Base-by-base conservation (phyloP, 2,888 invertebrate species). In the Limnephilus auricula region DNA sequence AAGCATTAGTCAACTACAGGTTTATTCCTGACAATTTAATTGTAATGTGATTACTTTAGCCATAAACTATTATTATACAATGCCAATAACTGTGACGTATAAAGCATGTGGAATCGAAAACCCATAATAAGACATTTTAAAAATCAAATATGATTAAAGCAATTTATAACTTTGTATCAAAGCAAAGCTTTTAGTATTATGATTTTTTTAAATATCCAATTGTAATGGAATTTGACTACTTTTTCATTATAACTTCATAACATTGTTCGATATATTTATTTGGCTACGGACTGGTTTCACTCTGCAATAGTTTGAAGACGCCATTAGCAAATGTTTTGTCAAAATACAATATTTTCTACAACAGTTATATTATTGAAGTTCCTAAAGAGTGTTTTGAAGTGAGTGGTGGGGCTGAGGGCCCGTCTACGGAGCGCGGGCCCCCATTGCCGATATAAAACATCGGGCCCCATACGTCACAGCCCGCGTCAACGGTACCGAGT, bases 401-500 rank as follows among this genome's bases (percentile, higher is more conserved):
- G 45, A 45, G 13, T 13, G 45, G 50, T 18, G 25, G 87, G 34
- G 65, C 37, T n/a, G 87, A 37, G 65, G 87, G 78, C 87, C n/a
- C 1, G 87, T 10, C 32, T 78, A 78, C 84, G 87, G 32, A 34
- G 31, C 15, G 31, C 18, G 78, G 25, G 45, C n/a, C 65, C 30
- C 50, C 85, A 30, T 18, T 40, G 79, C 34, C 79, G 79, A 32
- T 78, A 34, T 79, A 40, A n/a, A 78, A 87, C n/a, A 78, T 6
- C 79, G n/a, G 79, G 78, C 78, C 78, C 78, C 88, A 25, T 32
- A 32, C 88, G 88, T 88, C 88, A 79, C 5, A 31, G 40, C 65
- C 40, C 32, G 45, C 86, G 65, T 86, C 86, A 86, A 86, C 86
- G 86, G 50, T 86, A 86, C 0, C 50, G 34, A 45, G 86, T 86